Percentiles rank a stretch among this genome's conserved stretches.
Conservation (phyloP, 2,797 vertebrate species). For the Trachops cirrhosus region DNA sequence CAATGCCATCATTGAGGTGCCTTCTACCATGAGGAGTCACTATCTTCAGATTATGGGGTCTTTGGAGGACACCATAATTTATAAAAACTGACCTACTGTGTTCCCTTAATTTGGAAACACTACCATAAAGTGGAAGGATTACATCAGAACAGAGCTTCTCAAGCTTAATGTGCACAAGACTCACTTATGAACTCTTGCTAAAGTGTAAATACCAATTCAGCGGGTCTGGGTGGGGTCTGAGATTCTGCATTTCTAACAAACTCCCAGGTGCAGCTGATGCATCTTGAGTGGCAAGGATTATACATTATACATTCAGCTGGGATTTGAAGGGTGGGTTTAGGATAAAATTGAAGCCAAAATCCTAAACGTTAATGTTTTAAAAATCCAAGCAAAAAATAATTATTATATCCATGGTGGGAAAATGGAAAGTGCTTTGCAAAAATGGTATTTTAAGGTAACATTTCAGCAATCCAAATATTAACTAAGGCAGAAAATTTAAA, state of each 20-base stretch:
- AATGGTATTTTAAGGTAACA: neutral
- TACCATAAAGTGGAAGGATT: neutral
- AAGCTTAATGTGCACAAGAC: neutral
- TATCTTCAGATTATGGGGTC: neutral
- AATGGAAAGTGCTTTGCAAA: neutral
- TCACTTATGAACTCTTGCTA: neutral
- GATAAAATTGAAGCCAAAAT: neutral
- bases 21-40: neutral
- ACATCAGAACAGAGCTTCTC: neutral
- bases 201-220: neutral
- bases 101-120: neutral
- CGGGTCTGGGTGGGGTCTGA: neutral
- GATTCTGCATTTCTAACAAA: neutral
- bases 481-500: neutral
- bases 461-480: neutral
- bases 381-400: neutral
- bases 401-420: neutral
- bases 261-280: too few species aligned
- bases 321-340: neutral
- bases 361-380: neutral
- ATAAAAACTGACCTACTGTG: neutral
- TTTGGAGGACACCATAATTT: neutral
- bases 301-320: neutral
- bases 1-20: fast-evolving
- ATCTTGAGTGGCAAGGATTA: neutral